Evolutionary conservation across 2,888 invertebrate genomes (phyloP).

Genomic region (Cephus nigrinus): DNA sequence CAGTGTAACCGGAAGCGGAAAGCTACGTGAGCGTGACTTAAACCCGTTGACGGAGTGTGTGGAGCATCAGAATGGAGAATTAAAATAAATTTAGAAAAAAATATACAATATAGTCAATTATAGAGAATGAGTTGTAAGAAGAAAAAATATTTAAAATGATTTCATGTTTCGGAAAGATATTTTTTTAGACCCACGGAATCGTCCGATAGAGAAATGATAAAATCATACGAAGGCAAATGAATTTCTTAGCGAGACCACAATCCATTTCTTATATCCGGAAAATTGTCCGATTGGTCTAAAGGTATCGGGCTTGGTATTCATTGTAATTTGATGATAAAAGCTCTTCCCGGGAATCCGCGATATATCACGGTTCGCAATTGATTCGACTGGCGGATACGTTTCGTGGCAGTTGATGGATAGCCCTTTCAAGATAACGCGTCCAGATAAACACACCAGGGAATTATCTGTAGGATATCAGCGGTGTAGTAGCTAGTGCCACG

Average conservation of each 20-base stretch:
- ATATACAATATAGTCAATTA: neutral
- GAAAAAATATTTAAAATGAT: neutral
- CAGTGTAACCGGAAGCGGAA: neutral
- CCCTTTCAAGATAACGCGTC: slow-evolving; percentile 19
- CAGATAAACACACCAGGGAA: slow-evolving; percentile 19
- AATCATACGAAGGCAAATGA: neutral
- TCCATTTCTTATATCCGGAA: neutral
- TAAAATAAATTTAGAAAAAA: neutral
- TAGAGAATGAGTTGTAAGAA: neutral
- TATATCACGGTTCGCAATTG: neutral
- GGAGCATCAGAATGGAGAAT: neutral
- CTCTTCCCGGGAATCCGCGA: neutral
- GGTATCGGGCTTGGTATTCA: neutral
- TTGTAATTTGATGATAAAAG: slow-evolving; percentile 6
- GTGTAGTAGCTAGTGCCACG: slow-evolving; percentile 16
- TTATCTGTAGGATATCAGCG: slow-evolving; percentile 24
- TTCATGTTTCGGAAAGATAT: neutral
- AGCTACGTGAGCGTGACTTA: neutral
- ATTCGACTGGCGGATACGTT: slow-evolving; percentile 2
- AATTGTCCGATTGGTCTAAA: neutral
- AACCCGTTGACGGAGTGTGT: neutral
- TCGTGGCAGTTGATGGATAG: slow-evolving; percentile 25
- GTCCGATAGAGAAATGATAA: neutral
- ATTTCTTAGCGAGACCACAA: neutral
- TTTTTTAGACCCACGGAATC: neutral